Percentiles rank a stretch among this genome's conserved stretches.
Evolutionary conservation across 2,888 invertebrate genomes (phyloP).

Genomic region (Caenorhabditis sulstoni): DNA sequence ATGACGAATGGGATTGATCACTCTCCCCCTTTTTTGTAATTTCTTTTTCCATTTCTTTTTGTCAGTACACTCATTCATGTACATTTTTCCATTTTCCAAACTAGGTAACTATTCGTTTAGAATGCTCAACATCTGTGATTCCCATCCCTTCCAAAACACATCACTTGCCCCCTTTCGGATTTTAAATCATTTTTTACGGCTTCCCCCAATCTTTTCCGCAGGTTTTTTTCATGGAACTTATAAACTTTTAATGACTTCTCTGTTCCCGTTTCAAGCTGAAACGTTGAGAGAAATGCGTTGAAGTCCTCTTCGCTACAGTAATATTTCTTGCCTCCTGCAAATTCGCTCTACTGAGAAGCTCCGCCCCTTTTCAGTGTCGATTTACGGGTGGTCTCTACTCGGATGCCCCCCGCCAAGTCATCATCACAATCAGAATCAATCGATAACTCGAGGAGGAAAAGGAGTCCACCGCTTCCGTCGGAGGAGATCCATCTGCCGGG

Average conservation of each 20-base stretch:
- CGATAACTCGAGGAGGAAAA: conserved; percentile 7
- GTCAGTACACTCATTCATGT: background rate
- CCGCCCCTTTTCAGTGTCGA: too few relatives aligned
- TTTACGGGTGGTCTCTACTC: conserved; percentile 6
- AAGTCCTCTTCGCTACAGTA: too few relatives aligned
- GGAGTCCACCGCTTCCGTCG: conserved; percentile 53
- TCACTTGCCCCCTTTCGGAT: conserved; percentile 27
- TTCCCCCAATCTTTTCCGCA: background rate
- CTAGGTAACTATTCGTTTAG: background rate
- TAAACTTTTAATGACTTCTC: too few relatives aligned
- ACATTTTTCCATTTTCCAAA: background rate
- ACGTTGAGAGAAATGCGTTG: too few relatives aligned
- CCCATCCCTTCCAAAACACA: background rate
- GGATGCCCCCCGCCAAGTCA: background rate
- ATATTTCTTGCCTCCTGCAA: too few relatives aligned
- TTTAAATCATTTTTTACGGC: conserved; percentile 7
- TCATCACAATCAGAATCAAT: background rate
- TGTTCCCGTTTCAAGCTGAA: too few relatives aligned
- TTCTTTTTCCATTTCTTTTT: too few relatives aligned
- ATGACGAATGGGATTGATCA: conserved; percentile 62
- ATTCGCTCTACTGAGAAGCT: background rate
- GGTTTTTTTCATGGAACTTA: too few relatives aligned
- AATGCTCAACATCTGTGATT: conserved; percentile 16
- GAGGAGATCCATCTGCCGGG: conserved; percentile 68
- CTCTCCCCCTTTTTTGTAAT: too few relatives aligned